Evolutionary conservation across 2,113 vertebrate genomes (phyloP).

Genomic region (Ptychochromis oligacanthus): DNA sequence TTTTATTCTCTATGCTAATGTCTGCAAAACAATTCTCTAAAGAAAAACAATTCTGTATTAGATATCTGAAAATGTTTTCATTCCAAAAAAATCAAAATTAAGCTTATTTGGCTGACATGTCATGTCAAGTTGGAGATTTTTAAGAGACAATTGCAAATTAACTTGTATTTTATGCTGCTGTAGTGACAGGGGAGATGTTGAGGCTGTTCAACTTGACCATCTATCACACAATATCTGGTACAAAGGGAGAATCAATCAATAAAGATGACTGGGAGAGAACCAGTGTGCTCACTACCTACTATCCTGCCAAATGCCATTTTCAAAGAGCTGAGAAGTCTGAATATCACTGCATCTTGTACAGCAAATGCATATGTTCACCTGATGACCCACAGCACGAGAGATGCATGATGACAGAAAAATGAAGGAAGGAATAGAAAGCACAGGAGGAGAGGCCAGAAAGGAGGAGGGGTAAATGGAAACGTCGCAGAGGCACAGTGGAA

Average conservation of each 20-base stretch:
- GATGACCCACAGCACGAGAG: slow-evolving; percentile 23
- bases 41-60: background rate
- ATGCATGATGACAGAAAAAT: slow-evolving; percentile 29
- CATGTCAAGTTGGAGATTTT: slow-evolving; percentile 35
- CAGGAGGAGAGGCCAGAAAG: background rate
- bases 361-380: slow-evolving; percentile 62
- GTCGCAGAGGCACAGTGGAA: slow-evolving; percentile 56
- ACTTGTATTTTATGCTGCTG: slow-evolving; percentile 52
- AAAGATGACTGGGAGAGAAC: slow-evolving; percentile 5
- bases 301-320: slow-evolving; percentile 44
- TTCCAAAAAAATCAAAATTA: slow-evolving; percentile 9
- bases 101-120: background rate
- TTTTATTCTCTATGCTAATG: slow-evolving; percentile 19
- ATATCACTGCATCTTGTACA: slow-evolving; percentile 34
- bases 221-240: slow-evolving; percentile 51
- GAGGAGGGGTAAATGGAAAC: slow-evolving; percentile 49
- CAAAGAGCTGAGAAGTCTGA: slow-evolving; percentile 47
- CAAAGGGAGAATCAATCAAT: slow-evolving; percentile 65
- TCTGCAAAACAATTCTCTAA: background rate
- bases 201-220: slow-evolving; percentile 37
- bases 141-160: slow-evolving; percentile 34
- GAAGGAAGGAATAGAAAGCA: slow-evolving; percentile 6
- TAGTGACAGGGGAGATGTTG: slow-evolving; percentile 51
- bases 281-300: background rate
- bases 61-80: background rate